These are phyloP conservation scores for Parochlus steinenii DNA, from an alignment of 2,888 invertebrate species.

Conservation along the genomic window DNA sequence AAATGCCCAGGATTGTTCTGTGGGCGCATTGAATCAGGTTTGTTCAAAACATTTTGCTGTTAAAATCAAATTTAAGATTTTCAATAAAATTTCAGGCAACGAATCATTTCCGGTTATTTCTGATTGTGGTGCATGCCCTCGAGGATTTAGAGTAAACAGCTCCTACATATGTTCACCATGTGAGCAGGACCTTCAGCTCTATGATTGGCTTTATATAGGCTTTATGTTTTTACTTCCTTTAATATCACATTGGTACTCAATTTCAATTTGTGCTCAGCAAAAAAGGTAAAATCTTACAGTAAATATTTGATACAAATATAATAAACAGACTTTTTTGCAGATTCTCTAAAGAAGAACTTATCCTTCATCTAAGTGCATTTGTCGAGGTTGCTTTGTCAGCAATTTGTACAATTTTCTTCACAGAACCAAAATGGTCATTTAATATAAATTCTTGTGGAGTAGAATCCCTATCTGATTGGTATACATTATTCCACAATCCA, in stretches of 20 bases:
- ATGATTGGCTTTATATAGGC: slow-evolving; percentile 87
- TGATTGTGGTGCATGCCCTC: slow-evolving; percentile 72
- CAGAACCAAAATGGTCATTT: slow-evolving; percentile 66
- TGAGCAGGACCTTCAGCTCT: slow-evolving; percentile 54
- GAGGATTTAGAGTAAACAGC: slow-evolving; percentile 57
- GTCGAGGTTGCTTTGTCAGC: slow-evolving; percentile 65
- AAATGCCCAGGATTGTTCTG: slow-evolving; percentile 29
- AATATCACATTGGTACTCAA: slow-evolving; percentile 82
- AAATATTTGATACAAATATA: slow-evolving; percentile 2
- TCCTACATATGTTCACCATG: slow-evolving; percentile 61
- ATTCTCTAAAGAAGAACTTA: slow-evolving; percentile 57
- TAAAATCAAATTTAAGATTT: too few species aligned
- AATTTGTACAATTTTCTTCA: slow-evolving; percentile 57
- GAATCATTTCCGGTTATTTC: too few species aligned
- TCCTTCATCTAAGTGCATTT: slow-evolving; percentile 67
- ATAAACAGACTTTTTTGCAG: slow-evolving; percentile 23
- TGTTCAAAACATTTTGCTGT: too few species aligned
- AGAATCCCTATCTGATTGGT: slow-evolving; percentile 83
- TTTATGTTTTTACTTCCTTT: slow-evolving; percentile 84
- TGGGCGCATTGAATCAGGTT: too few species aligned
- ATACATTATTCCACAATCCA: slow-evolving; percentile 87
- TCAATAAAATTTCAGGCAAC: too few species aligned
- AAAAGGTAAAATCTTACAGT: slow-evolving; percentile 37
- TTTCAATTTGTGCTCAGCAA: slow-evolving; percentile 63
- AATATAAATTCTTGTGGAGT: slow-evolving; percentile 62